Base-by-base conservation (phyloP, 2,888 invertebrate genomes). In the Ligdia adustata region DNA sequence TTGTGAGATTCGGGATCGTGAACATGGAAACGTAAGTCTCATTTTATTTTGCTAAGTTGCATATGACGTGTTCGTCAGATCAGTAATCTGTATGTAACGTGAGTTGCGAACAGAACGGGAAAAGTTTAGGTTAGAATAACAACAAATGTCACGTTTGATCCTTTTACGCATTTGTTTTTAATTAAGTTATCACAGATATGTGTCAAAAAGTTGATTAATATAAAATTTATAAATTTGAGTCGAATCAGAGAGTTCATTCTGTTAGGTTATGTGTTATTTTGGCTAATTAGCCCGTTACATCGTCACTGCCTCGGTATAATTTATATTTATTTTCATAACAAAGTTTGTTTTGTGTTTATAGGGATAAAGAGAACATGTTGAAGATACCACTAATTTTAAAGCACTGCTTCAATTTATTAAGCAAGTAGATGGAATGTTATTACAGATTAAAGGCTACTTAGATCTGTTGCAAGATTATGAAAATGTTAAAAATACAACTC, bases 401-500 rank as follows among this genome's bases (percentile, higher is more conserved):
- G 28, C 7, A 28, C 7, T 28, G 28, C 7, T 28, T 9, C 13
- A 28, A 13, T 9, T 9, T 9, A 43, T 41, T 32, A 41, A 14
- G n/a, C 5, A 34, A 7, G 12, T 16, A 2, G 16, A 14, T 32
- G 41, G 41, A 41, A 41, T 31, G 7, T 18, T 32, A 12, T 41
- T 41, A 18, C 41, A 41, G 41, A 40, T 3, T 4, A 33, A 34
- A 34, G 34, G 34, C 7, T 22, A 34, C 16, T n/a, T 32, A 14
- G 38, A 45, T 39, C 16, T 45, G 29, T 38, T 45, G 16, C 14
- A 11, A 27, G 31, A 38, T 11, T 38, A 45, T 24, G 45, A 45
- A 15, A 45, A 45, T 11, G 9, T 38, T 12, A 45, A 45, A 38
- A 32, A 16, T 11, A 6, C 7, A 34, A 27, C 26, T 27, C 2